phyloP scores from a whole-genome alignment of 2,797 vertebrate genomes.

The Helarctos malayanus region DNA sequence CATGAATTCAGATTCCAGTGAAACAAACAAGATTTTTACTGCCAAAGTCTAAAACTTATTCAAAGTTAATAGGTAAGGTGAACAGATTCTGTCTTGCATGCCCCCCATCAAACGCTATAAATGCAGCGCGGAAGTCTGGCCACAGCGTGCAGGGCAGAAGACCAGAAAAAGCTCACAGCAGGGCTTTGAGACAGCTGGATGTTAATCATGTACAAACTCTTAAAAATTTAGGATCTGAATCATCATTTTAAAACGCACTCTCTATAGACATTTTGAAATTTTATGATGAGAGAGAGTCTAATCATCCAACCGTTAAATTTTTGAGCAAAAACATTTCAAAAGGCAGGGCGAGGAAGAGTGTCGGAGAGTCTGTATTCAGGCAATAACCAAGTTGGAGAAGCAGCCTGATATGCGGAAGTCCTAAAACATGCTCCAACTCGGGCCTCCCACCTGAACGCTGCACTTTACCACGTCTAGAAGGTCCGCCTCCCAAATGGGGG shows the following conservation, averaged over 20 bases:
- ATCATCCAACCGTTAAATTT: conserved; percentile 64
- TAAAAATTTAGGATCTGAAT: conserved; percentile 84
- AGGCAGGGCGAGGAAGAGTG: not conserved
- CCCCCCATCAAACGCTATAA: conserved; percentile 79
- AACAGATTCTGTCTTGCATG: conserved; percentile 72
- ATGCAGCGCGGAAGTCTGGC: conserved; percentile 54
- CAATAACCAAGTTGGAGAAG: not conserved
- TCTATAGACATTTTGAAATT: conserved; percentile 78
- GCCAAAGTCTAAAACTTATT: conserved; percentile 78
- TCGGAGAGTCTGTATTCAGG: not conserved
- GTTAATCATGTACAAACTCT: conserved; percentile 81
- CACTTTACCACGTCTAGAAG: not conserved
- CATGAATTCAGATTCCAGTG: conserved; percentile 59
- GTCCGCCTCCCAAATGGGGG: not conserved
- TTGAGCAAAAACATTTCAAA: not conserved
- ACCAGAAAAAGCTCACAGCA: conserved; percentile 83
- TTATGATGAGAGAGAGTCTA: conserved; percentile 64
- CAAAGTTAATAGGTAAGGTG: conserved; percentile 76
- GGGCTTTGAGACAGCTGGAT: conserved; percentile 80
- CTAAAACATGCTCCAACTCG: not conserved
- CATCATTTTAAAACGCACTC: conserved; percentile 78
- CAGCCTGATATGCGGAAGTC: not conserved
- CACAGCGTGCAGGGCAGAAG: conserved; percentile 51
- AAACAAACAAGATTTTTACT: conserved; percentile 73
- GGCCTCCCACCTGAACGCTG: not conserved